Percentiles rank a stretch among this genome's conserved stretches.
phyloP scores from a whole-genome alignment of 2,888 invertebrate species.

The Anthrax anthrax region DNA sequence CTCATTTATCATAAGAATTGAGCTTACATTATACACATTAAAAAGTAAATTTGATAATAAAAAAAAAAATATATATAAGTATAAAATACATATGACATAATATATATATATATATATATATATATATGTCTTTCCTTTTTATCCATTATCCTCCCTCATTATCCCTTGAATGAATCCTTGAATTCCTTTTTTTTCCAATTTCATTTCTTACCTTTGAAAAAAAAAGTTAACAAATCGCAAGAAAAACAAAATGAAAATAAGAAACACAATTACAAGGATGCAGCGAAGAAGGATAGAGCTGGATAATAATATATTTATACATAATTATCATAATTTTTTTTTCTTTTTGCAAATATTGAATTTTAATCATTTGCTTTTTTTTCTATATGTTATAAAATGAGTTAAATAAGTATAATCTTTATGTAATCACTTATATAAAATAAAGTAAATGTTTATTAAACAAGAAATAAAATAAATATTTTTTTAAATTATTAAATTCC shows the following conservation, averaged over 20 bases:
- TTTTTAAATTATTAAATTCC: too few relatives aligned
- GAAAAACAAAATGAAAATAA: neutral
- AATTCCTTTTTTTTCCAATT: neutral
- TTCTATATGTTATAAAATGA: neutral
- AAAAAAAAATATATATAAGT: too few relatives aligned
- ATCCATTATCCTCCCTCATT: too few relatives aligned
- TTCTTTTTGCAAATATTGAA: neutral
- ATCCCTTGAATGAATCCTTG: too few relatives aligned
- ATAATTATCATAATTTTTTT: too few relatives aligned
- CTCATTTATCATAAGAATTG: too few relatives aligned
- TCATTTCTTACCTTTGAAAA: neutral
- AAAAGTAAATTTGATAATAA: too few relatives aligned
- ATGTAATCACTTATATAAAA: neutral
- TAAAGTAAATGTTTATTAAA: neutral
- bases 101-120: too few relatives aligned
- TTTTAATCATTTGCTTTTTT: neutral
- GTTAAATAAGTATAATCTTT: neutral
- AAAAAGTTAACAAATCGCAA: neutral
- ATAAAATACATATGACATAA: too few relatives aligned
- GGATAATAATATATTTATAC: too few relatives aligned
- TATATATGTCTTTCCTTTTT: too few relatives aligned
- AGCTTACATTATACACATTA: too few relatives aligned
- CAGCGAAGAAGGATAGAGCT: slow-evolving; percentile 12
- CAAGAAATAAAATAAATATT: neutral
- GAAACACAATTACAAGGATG: neutral